Evolutionary conservation across 2,797 vertebrate genomes (phyloP).

Genomic region (Acanthiza pusilla): DNA sequence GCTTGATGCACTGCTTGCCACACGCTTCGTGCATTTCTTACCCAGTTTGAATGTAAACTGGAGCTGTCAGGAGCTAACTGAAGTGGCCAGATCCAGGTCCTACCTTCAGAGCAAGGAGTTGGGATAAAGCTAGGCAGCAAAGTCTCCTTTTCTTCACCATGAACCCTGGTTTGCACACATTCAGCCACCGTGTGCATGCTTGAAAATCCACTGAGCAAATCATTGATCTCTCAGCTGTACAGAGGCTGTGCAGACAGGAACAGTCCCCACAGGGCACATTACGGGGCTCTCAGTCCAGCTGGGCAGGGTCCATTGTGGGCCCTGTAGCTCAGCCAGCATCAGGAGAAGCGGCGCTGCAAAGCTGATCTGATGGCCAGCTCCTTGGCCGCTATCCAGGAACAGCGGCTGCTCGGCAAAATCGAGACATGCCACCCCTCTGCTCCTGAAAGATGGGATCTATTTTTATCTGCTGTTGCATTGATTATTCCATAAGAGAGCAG

Average conservation of each 20-base stretch:
- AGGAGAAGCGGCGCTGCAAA: accelerated
- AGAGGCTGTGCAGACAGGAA: neutral
- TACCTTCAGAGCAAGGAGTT: neutral
- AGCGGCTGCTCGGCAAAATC: neutral
- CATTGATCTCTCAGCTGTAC: neutral
- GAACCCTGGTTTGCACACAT: neutral
- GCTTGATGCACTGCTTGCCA: neutral
- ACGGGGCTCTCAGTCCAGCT: neutral
- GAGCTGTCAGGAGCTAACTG: neutral
- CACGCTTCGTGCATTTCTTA: neutral
- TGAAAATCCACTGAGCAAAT: neutral
- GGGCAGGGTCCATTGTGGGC: neutral
- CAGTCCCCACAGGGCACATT: accelerated
- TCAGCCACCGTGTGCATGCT: neutral
- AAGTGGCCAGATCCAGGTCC: neutral
- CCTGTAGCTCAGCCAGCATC: neutral
- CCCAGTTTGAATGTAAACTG: neutral
- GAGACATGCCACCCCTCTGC: neutral
- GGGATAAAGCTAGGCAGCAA: neutral
- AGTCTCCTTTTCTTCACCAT: neutral
- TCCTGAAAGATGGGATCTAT: slow-evolving; percentile 40
- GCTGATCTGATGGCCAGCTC: neutral
- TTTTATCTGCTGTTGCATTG: slow-evolving; percentile 47
- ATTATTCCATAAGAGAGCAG: slow-evolving; percentile 36
- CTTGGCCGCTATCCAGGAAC: neutral